These are phyloP conservation scores for Oscheius sp. DNA, from an alignment of 1,140 invertebrate species.

Conservation along the genomic window DNA sequence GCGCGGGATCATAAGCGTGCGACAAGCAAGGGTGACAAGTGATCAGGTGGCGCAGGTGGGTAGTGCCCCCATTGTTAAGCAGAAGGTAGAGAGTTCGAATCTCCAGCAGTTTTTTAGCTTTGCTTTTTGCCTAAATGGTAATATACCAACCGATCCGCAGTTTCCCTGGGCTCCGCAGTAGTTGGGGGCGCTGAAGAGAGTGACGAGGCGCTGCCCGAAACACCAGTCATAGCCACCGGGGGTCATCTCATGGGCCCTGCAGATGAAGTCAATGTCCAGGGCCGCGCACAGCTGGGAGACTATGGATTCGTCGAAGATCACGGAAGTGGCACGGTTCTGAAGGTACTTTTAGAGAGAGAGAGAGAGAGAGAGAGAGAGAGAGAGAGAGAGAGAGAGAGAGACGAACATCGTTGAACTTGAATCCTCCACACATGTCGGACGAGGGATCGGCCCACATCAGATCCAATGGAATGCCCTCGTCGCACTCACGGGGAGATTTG, in stretches of 20 bases:
- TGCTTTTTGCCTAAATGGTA: too few relatives aligned
- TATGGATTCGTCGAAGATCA: slow-evolving; percentile 39
- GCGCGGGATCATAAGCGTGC: not conserved
- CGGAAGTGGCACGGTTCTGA: slow-evolving; percentile 26
- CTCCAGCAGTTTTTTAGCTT: too few relatives aligned
- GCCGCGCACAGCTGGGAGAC: slow-evolving; percentile 33
- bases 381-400: not conserved
- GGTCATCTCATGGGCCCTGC: slow-evolving; percentile 60
- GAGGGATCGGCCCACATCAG: slow-evolving; percentile 43
- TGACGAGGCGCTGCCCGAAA: slow-evolving; percentile 34
- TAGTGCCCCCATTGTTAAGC: too few relatives aligned
- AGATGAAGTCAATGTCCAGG: slow-evolving; percentile 40
- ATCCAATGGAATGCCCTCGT: slow-evolving; percentile 35
- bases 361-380: too few relatives aligned
- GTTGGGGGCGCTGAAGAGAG: slow-evolving; percentile 44
- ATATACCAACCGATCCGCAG: slow-evolving; percentile 35
- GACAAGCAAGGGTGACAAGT: too few relatives aligned
- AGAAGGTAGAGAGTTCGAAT: too few relatives aligned
- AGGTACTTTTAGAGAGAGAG: too few relatives aligned
- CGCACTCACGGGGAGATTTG: slow-evolving; percentile 26
- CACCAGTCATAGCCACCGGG: slow-evolving; percentile 68
- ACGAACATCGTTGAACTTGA: not conserved
- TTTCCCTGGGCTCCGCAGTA: slow-evolving; percentile 44
- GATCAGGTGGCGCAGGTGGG: too few relatives aligned
- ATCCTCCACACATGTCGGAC: slow-evolving; percentile 23